Base-by-base conservation (phyloP, 2,113 vertebrate genomes). In the Megaceryle torquata region DNA sequence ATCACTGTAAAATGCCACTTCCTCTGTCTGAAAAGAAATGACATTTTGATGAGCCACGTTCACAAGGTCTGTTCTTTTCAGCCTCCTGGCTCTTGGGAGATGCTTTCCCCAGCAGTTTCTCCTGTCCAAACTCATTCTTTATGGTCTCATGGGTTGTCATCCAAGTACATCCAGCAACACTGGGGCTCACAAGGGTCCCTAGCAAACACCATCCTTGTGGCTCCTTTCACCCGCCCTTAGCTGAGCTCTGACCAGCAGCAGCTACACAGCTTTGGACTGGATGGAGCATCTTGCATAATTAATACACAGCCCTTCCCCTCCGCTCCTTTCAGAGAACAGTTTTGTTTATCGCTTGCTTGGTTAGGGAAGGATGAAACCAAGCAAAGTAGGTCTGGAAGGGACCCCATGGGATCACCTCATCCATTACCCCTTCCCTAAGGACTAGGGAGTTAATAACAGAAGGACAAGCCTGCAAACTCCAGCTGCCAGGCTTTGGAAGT, bases 111-210 rank as follows among this genome's bases (percentile, higher is more conserved):
- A 56, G 17, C 33, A 64, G 57, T 31, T 25, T 28, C 10, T 65
- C 48, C 39, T 83, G 41, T 21, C 9, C 25, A 65, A 59, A 51
- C 6, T 61, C 54, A 37, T 57, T 57, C 14, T 64, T 82, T 54
- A 53, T 4, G 21, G 33, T 31, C 33, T 82, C 1, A 1, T 7
- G 11, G 13, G 25, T 90, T 1, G 4, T 64, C 29, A 13, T 75
- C 35, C 56, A 56, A 43, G 39, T 35, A 33, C 24, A 26, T 33
- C 41, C 50, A 70, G 22, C 12, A 61, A 6, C 19, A 17, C 4
- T 0, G 0, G 3, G 17, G 19, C 5, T 26, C 0, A 0, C 29
- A 72, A 29, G 14, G 17, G 25, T 64, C 41, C 17, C 39, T 50
- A 60, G 33, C 17, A 88, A 85, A 25, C 17, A 31, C n/a, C 0